phyloP scores from a whole-genome alignment of 1,140 invertebrate genomes.

The Trypoxylus dichotomus region DNA sequence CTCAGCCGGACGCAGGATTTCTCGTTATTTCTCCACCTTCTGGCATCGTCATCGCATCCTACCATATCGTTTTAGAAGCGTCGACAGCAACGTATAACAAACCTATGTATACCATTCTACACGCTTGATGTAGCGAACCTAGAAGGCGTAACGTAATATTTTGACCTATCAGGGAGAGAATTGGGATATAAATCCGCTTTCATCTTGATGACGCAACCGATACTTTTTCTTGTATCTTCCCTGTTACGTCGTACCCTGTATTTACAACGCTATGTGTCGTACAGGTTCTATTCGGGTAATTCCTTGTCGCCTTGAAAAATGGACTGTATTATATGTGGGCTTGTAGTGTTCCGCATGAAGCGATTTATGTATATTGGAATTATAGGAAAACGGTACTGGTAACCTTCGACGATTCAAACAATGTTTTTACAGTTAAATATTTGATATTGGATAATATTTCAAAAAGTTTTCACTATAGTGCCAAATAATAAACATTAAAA shows the following conservation, averaged over 20 bases:
- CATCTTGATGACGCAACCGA: background rate
- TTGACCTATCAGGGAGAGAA: background rate
- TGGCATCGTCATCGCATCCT: background rate
- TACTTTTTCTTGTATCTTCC: background rate
- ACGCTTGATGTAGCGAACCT: background rate
- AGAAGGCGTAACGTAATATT: background rate
- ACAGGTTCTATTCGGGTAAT: background rate
- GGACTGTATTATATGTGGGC: background rate
- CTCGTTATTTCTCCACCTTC: background rate
- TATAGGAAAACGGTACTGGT: background rate
- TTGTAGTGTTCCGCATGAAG: background rate
- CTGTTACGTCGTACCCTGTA: background rate
- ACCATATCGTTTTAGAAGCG: background rate
- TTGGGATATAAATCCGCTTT: constrained; percentile 1
- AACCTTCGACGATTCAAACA: no score
- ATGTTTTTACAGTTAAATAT: no score
- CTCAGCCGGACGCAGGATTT: no score
- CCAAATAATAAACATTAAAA: no score
- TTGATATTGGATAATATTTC: no score
- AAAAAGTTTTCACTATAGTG: no score
- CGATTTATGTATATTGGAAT: background rate
- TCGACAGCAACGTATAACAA: background rate
- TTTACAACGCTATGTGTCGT: background rate
- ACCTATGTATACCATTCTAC: background rate
- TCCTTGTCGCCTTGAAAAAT: background rate